Evolutionary conservation across 2,113 vertebrate genomes (phyloP), one percentile per base, ranked within the genome.

Genomic region (Acrocephalus arundinaceus): DNA sequence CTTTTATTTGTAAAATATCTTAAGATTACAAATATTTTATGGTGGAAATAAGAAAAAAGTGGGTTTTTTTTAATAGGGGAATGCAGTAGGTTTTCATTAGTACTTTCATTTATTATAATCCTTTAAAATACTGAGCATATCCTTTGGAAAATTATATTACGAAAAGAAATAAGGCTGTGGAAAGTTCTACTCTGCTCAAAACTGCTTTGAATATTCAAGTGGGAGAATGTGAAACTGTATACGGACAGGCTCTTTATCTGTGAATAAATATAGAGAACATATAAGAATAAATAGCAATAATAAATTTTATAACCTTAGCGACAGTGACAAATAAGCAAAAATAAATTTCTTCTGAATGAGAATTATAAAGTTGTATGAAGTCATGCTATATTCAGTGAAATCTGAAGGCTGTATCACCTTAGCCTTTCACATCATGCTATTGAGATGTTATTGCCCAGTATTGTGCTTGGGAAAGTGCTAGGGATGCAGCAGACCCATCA

Each of bases 221-320:
- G 15, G 55, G 46, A 74, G 24, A n/a, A 41, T 46, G 7, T 51
- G 11, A 76, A 89, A 74, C n/a, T 10, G 2, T 22, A 5, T 11
- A 54, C 11, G 5, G 0, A 2, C 15, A 62, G 6, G 10, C 1
- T 77, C 2, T 49, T 77, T 25, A 13, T 15, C 4, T 76, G 13
- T 80, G 37, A 74, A 57, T 55, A 72, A 62, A 49, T 45, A 68
- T 54, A 46, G 51, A 43, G 4, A 77, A 74, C 4, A 27, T 33
- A 6, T 10, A 49, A 17, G 3, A 76, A 13, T 27, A 12, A 72
- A 65, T 27, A 59, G 2, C 16, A 63, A 52, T 15, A 54, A 58
- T 21, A 30, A 74, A 37, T 7, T 18, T 35, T 59, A 17, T 21
- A 82, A 22, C 7, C 3, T 45, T 65, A 59, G 12, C 18, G 59